phyloP scores from a whole-genome alignment of 2,113 vertebrate species.

The Archocentrus centrarchus region DNA sequence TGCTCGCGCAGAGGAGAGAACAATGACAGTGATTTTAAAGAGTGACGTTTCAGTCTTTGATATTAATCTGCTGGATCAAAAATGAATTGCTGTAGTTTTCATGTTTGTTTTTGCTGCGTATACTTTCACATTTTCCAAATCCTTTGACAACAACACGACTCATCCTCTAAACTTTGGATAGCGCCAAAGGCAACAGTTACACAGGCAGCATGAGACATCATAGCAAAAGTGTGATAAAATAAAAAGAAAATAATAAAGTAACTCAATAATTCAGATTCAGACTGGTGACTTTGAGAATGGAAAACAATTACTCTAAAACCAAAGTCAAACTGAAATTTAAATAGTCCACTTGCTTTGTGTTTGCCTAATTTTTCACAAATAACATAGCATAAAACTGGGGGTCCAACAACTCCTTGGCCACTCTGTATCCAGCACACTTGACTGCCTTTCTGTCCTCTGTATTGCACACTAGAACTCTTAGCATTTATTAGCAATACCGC shows the following conservation, averaged over 20 bases:
- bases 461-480: no score
- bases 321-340: background rate
- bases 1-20: constrained; percentile 59
- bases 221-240: background rate
- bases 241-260: background rate
- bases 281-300: background rate
- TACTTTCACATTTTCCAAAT: background rate
- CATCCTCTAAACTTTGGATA: background rate
- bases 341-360: no score
- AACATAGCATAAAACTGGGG: background rate
- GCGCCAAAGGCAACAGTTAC: background rate
- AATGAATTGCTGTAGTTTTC: background rate
- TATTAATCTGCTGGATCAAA: background rate
- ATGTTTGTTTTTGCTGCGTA: background rate
- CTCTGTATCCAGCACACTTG: background rate
- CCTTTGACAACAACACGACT: background rate
- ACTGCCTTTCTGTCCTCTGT: background rate
- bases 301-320: background rate
- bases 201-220: background rate
- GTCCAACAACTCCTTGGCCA: background rate
- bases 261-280: background rate
- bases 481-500: background rate
- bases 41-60: background rate
- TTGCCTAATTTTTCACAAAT: background rate
- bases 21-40: background rate